Evolutionary conservation across 2,888 invertebrate genomes (phyloP).

Genomic region (Arrhopalites spinosus): DNA sequence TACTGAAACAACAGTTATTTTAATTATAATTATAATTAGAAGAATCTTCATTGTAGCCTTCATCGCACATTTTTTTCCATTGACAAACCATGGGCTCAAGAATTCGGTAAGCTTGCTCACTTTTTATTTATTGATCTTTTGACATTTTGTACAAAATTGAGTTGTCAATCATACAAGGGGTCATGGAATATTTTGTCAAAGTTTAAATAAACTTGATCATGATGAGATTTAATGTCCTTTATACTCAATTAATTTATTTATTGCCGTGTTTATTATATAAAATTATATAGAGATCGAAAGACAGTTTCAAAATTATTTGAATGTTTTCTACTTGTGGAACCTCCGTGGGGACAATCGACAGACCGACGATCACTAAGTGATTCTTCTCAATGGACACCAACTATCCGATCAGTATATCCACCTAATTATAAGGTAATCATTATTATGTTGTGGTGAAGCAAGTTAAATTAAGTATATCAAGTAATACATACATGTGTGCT

Average conservation of each 20-base stretch:
- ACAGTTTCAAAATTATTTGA: conserved; percentile 49
- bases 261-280: too few relatives aligned
- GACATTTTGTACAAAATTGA: too few relatives aligned
- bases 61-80: too few relatives aligned
- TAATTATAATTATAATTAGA: neutral
- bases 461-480: too few relatives aligned
- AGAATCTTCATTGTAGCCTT: too few relatives aligned
- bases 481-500: too few relatives aligned
- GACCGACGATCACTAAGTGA: conserved; percentile 34
- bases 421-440: conserved; percentile 78
- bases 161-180: neutral
- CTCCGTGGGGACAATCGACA: conserved; percentile 45
- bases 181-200: neutral
- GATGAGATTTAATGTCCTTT: too few relatives aligned
- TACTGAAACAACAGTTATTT: too few relatives aligned
- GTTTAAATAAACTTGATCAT: too few relatives aligned
- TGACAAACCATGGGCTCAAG: conserved; percentile 43
- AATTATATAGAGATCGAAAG: conserved; percentile 47
- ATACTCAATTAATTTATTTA: neutral
- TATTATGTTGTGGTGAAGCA: too few relatives aligned
- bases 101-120: conserved; percentile 39
- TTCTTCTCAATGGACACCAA: conserved; percentile 27
- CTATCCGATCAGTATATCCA: conserved; percentile 66
- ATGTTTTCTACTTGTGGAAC: conserved; percentile 49
- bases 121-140: neutral